phyloP scores from a whole-genome alignment of 2,888 invertebrate genomes.

The Bruchidius siliquastri region DNA sequence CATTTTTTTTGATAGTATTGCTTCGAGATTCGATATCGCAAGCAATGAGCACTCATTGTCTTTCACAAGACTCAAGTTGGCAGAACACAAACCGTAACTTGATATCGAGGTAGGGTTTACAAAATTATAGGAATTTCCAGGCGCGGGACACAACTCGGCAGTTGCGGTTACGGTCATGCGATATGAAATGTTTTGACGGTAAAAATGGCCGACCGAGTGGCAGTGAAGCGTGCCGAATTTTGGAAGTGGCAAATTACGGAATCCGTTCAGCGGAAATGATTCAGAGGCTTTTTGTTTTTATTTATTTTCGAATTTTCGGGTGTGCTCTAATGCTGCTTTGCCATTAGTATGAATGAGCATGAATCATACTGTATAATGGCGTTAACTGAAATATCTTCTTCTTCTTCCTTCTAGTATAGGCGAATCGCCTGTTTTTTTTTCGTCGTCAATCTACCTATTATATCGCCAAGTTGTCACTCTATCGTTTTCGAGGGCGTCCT shows the following conservation, averaged over 20 bases:
- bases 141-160: neutral
- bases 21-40: too few species aligned
- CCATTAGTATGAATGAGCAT: too few species aligned
- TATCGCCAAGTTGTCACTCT: too few species aligned
- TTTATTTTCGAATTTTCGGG: neutral
- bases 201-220: neutral
- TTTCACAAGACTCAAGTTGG: too few species aligned
- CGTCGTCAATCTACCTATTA: too few species aligned
- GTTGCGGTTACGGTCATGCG: neutral
- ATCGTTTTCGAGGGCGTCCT: too few species aligned
- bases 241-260: neutral
- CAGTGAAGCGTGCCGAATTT: neutral
- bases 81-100: neutral
- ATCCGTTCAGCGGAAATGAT: neutral
- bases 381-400: too few species aligned
- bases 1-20: too few species aligned
- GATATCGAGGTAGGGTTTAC: neutral
- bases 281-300: neutral
- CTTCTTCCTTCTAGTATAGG: too few species aligned
- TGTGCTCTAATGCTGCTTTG: neutral
- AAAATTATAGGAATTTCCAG: neutral
- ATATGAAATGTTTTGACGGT: neutral
- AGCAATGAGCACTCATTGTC: too few species aligned
- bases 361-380: too few species aligned
- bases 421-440: too few species aligned